Conservation (phyloP, 2,797 vertebrate genomes). For the Neopelma chrysocephalum region DNA sequence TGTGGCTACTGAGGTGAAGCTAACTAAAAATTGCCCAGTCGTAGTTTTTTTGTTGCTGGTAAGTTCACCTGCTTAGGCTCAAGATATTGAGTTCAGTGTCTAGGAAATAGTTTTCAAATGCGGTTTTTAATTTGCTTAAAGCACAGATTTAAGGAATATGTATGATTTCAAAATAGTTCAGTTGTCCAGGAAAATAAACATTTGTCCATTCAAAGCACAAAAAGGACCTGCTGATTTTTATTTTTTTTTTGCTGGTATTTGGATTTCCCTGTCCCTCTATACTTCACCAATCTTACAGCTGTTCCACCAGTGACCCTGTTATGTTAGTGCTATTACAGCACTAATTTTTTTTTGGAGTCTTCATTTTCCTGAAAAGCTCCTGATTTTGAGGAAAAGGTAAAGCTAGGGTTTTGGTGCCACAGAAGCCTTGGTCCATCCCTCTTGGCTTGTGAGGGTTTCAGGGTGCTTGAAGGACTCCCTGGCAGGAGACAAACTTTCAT, state of each 20-base stretch:
- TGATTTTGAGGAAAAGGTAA: neutral
- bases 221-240: rapidly evolving
- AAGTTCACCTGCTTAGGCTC: neutral
- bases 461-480: neutral
- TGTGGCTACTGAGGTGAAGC: neutral
- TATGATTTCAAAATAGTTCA: neutral
- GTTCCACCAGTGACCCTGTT: neutral
- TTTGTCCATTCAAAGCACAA: neutral
- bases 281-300: neutral
- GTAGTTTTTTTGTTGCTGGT: neutral
- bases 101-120: neutral
- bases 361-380: neutral
- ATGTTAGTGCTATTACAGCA: neutral
- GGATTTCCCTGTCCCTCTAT: neutral
- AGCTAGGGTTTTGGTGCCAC: neutral
- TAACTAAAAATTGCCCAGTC: neutral
- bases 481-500: neutral
- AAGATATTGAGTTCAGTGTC: neutral
- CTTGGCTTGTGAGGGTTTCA: neutral
- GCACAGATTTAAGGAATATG: neutral
- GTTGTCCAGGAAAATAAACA: neutral
- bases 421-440: neutral
- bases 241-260: neutral
- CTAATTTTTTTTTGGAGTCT: neutral
- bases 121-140: neutral